phyloP scores from a whole-genome alignment of 2,888 invertebrate species.

The Odontomyia ornata region DNA sequence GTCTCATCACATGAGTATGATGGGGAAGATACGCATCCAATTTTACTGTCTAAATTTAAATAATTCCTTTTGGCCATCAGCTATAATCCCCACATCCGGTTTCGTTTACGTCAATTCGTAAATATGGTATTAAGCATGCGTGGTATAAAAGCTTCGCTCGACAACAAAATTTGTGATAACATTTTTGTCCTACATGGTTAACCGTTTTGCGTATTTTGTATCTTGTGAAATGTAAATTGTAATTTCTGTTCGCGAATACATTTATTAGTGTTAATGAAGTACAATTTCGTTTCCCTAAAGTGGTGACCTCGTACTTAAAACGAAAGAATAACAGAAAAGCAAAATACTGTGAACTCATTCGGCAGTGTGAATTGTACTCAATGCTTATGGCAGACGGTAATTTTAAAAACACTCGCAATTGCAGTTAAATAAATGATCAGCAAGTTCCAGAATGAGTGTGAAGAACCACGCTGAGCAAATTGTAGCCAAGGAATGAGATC shows the following conservation, averaged over 20 bases:
- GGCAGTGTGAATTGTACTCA: too few species aligned
- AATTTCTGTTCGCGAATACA: slow-evolving; percentile 82
- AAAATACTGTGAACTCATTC: too few species aligned
- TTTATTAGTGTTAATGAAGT: slow-evolving; percentile 71
- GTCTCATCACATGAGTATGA: slow-evolving; percentile 71
- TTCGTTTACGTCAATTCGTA: slow-evolving; percentile 80
- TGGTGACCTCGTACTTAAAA: too few species aligned
- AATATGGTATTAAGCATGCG: slow-evolving; percentile 78
- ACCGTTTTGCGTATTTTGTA: too few species aligned
- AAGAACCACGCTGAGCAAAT: too few species aligned
- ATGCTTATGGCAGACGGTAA: too few species aligned
- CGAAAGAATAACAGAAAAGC: too few species aligned
- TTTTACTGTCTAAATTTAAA: slow-evolving; percentile 56
- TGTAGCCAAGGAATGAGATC: too few species aligned
- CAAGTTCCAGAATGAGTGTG: too few species aligned
- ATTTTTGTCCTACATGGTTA: slow-evolving; percentile 75
- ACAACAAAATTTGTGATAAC: slow-evolving; percentile 78
- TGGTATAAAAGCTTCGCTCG: slow-evolving; percentile 78
- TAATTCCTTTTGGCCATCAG: slow-evolving; percentile 63
- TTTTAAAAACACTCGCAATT: too few species aligned
- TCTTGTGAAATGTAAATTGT: slow-evolving; percentile 77
- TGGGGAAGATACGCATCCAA: slow-evolving; percentile 63
- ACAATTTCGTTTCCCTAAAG: too few species aligned
- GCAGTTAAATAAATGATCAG: too few species aligned
- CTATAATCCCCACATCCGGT: slow-evolving; percentile 69